phyloP scores from a whole-genome alignment of 1,140 invertebrate species.

The Leptoteleia sp. region DNA sequence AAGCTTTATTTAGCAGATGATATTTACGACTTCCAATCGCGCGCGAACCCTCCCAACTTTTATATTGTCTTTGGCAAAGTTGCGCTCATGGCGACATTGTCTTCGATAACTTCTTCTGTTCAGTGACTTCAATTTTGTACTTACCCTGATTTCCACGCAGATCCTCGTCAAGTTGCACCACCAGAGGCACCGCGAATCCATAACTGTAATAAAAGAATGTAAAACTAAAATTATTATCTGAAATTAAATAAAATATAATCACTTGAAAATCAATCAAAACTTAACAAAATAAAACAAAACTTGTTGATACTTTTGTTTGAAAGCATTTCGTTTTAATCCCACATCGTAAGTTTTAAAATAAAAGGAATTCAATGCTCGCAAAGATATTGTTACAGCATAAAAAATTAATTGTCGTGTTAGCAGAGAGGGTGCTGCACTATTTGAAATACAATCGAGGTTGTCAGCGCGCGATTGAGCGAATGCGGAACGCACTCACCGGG shows the following conservation, averaged over 20 bases:
- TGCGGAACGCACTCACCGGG: constrained; percentile 38
- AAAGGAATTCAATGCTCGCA: too few species aligned
- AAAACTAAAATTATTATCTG: too few species aligned
- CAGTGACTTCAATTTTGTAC: constrained; percentile 1
- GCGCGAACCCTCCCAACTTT: constrained; percentile 73
- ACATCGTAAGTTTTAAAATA: too few species aligned
- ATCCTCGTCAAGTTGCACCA: too few species aligned
- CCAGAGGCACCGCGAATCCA: too few species aligned
- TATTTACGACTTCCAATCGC: constrained; percentile 79
- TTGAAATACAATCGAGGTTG: constrained; percentile 57
- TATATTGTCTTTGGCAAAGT: constrained; percentile 75
- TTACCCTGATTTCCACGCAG: neutral
- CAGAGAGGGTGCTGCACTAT: constrained; percentile 31
- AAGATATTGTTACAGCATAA: constrained; percentile 4
- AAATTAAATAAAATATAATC: too few species aligned
- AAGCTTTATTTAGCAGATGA: constrained; percentile 80
- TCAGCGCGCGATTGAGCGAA: constrained; percentile 47
- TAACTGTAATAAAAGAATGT: too few species aligned
- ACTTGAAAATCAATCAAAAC: too few species aligned
- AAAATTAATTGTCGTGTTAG: constrained; percentile 42
- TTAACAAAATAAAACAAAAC: too few species aligned
- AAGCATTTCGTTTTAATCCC: too few species aligned
- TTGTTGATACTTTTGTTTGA: too few species aligned
- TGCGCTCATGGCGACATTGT: constrained; percentile 38
- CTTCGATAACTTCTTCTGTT: constrained; percentile 21